Percentiles rank a stretch among this genome's conserved stretches.
These are phyloP conservation scores for Lamellibrachia satsuma DNA, from an alignment of 2,888 invertebrate genomes.

Conservation along the genomic window DNA sequence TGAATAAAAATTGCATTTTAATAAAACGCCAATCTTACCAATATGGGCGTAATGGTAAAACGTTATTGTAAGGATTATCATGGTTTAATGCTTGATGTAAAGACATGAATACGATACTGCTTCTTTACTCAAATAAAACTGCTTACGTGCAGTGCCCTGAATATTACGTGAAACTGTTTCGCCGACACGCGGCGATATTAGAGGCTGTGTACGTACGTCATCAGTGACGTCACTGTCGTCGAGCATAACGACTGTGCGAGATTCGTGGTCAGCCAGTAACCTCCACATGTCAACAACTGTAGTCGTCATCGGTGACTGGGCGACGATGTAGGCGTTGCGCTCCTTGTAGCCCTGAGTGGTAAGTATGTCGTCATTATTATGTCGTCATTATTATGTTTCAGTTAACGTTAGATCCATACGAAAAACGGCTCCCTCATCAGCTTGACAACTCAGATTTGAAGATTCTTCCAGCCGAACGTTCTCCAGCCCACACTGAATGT, in stretches of 20 bases:
- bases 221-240: background rate
- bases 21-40: no score
- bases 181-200: background rate
- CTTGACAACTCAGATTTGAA: background rate
- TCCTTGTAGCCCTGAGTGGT: background rate
- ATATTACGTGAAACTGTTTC: background rate
- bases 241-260: background rate
- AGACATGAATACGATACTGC: background rate
- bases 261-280: background rate
- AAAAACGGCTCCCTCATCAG: background rate
- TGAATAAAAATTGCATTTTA: no score
- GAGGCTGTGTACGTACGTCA: background rate
- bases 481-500: background rate
- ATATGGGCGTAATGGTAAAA: no score
- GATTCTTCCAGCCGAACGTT: background rate
- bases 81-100: background rate
- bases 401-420: background rate
- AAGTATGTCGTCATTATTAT: background rate
- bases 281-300: background rate
- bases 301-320: background rate
- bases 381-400: background rate
- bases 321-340: background rate
- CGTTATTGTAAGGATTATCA: no score
- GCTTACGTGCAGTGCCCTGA: background rate
- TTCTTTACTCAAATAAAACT: background rate